Evolutionary conservation across 2,888 invertebrate genomes (phyloP), one percentile per base, ranked within the genome.

Genomic region (Mimachlamys varia): DNA sequence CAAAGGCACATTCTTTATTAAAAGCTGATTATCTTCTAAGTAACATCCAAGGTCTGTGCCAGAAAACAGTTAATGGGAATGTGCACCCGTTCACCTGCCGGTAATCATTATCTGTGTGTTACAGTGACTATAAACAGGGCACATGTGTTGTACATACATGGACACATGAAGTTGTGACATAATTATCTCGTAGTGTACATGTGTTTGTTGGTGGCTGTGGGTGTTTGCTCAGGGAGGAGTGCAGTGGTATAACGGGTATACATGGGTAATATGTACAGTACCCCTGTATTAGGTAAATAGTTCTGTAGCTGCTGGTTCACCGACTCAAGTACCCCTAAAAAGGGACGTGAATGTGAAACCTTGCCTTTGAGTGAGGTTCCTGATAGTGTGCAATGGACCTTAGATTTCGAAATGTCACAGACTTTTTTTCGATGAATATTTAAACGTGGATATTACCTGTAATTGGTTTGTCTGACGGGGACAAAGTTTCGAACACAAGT

Each of bases 61-160:
- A 76, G 76, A 27, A 76, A 33, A 33, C 76, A 76, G 76, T 76
- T 76, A 76, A 33, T 76, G 76, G 76, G 76, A 76, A 76, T 76
- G 76, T 33, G 27, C 17, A 76, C 76, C 76, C 76, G 12, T 27
- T 76, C 76, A 76, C 76, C 76, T 76, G 76, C 27, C 22, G 12
- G 33, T 33, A 76, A 15, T 76, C 33, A 76, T 76, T 76, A 76
- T 76, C 33, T 33, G 76, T 33, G 76, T 76, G 76, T 76, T 27
- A 76, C 33, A 15, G 76, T 76, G 76, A 33, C 27, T 27, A 44
- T 7, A 44, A 44, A 44, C 44, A 44, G 44, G 44, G 44, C 44
- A 44, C 44, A 44, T 44, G 44, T 44, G 44, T 44, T 44, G 44
- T 44, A 76, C 76, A 76, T 76, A 76, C 22, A 76, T 15, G 12